Base-by-base conservation (phyloP, 2,888 invertebrate species). In the Crioceris asparagi region DNA sequence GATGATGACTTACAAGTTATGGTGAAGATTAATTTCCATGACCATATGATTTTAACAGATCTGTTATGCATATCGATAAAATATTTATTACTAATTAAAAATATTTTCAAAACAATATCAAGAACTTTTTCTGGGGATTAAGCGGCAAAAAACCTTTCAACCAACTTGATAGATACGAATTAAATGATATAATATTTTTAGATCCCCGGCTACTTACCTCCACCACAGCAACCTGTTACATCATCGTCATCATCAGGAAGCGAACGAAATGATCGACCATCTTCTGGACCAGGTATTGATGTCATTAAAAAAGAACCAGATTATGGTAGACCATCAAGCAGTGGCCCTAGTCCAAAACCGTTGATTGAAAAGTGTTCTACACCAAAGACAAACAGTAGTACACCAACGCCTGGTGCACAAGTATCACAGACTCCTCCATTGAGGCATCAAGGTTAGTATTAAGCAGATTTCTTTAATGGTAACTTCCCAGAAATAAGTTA, bases 261-360 rank as follows among this genome's bases (percentile, higher is more conserved):
- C 15, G 45, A 43, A 29, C 35, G 47, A 27, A 70, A 48, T 62
- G 63, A 57, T 4, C 54, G 67, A 18, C 70, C 66, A 44, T 63
- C 69, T 48, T 66, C 68, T 19, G 79, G 79, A 5, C 78, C 81
- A 12, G 70, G 74, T 48, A 66, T 80, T 49, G 80, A 81, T 29
- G 77, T 75, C 51, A 81, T 83, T 43, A 83, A 83, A 58, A 82
- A 81, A 49, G 82, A 83, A 59, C 79, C 80, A 12, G 81, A 82
- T 31, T 62, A 63, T 44, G 52, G 60, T 3, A 56, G 60, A 60
- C 55, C 71, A 19, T 50, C 55, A 3, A 44, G 49, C 6, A 46
- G 53, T n/a, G 54, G 51, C 37, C 54, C 55, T 1, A 57, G 58
- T 45, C 61, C 62, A 2, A 56, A 56, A 27, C 60, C 59, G 32